Evolutionary conservation across 2,797 vertebrate species (phyloP).

Genomic region (Pipistrellus pipistrellus): DNA sequence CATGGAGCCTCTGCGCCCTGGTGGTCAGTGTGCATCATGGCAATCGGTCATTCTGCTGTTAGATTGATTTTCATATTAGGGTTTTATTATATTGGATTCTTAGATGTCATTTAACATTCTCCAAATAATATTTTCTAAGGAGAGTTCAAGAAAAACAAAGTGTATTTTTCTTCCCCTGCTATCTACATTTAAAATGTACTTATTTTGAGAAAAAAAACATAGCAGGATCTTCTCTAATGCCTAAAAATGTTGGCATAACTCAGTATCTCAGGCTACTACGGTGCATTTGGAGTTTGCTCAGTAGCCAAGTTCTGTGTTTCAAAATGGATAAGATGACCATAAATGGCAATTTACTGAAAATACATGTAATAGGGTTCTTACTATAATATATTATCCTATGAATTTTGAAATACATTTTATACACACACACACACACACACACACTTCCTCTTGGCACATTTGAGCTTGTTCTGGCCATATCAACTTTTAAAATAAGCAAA

Average conservation of each 20-base stretch:
- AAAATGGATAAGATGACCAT: not conserved
- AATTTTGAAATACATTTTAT: not conserved
- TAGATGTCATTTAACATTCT: no score
- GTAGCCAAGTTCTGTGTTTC: not conserved
- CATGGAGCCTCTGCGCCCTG: no score
- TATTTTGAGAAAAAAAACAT: slow-evolving; percentile 36
- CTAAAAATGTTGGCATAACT: not conserved
- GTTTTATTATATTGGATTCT: not conserved
- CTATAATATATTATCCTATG: not conserved
- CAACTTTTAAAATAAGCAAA: not conserved
- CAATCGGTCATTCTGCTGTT: no score
- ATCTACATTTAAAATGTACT: not conserved
- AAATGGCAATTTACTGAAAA: not conserved
- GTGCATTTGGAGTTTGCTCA: not conserved
- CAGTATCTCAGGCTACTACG: not conserved
- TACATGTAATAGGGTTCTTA: not conserved
- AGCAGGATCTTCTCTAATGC: not conserved
- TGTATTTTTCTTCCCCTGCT: not conserved
- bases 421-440: no score
- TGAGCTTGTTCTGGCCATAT: not conserved
- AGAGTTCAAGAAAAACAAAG: not conserved
- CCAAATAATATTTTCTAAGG: not conserved
- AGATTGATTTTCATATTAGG: no score
- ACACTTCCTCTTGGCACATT: not conserved
- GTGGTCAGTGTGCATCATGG: no score